Conservation (phyloP, 2,797 vertebrate genomes). For the Anguilla megastoma region DNA sequence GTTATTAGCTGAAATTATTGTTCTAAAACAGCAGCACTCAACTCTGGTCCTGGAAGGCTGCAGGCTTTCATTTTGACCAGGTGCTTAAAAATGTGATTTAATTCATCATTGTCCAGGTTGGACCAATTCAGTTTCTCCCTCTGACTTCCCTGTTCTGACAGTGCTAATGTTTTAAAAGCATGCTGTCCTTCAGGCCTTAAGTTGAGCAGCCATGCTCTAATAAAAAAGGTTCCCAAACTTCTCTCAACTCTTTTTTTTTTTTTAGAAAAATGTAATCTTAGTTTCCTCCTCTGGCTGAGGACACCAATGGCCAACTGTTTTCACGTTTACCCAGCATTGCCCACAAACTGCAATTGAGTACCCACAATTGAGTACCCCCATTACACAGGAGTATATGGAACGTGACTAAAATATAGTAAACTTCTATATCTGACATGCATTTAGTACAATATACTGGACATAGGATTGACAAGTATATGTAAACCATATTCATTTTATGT, state of each 20-base stretch:
- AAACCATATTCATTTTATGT: background rate
- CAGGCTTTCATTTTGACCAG: background rate
- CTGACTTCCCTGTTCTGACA: background rate
- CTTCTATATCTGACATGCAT: background rate
- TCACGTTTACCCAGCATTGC: background rate
- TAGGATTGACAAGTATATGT: background rate
- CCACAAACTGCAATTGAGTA: background rate
- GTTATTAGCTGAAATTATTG: background rate
- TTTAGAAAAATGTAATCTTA: background rate
- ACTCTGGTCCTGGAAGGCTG: background rate
- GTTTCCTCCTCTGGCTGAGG: background rate
- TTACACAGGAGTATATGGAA: background rate
- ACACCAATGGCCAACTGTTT: background rate
- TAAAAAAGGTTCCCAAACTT: background rate
- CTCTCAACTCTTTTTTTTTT: background rate
- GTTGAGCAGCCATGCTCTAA: background rate
- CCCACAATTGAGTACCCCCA: background rate
- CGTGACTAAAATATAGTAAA: background rate
- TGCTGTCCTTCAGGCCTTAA: background rate
- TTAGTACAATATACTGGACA: background rate
- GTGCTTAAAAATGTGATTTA: background rate
- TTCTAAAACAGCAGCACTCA: background rate
- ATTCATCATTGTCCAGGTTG: conserved; percentile 2
- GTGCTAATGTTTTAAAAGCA: background rate
- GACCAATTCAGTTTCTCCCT: background rate